Percentiles rank a stretch among this genome's conserved stretches.
phyloP scores from a whole-genome alignment of 30 jellyfish, hydroid and myxozoan genomes.

The Rhopilema esculentum region DNA sequence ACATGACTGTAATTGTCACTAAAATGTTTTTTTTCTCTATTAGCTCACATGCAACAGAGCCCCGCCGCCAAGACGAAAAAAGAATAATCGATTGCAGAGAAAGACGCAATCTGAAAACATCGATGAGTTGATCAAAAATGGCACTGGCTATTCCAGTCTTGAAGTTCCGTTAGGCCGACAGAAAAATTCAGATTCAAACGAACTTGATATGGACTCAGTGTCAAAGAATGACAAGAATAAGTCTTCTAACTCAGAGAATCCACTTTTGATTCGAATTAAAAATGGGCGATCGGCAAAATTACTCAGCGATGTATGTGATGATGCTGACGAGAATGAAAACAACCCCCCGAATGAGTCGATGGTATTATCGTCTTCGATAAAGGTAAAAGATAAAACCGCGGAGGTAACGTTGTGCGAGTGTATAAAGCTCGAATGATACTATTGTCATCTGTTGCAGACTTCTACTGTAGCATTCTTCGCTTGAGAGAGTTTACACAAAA shows the following conservation, averaged over 20 bases:
- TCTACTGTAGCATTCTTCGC: too few species aligned
- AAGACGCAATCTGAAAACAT: conserved; percentile 45
- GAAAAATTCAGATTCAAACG: neutral
- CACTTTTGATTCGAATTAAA: conserved; percentile 43
- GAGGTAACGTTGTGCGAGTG: neutral
- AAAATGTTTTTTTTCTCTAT: neutral
- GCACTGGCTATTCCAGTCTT: neutral
- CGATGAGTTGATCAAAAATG: conserved; percentile 25
- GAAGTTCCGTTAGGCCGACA: neutral
- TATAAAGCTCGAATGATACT: too few species aligned
- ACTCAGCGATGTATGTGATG: neutral
- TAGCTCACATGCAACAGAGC: conserved; percentile 72
- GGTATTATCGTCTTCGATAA: neutral
- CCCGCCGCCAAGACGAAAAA: conserved; percentile 56
- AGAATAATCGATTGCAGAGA: conserved; percentile 4
- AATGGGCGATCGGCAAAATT: conserved; percentile 42
- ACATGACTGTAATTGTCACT: neutral
- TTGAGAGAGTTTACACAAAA: neutral
- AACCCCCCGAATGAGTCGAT: neutral
- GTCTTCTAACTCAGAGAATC: conserved; percentile 56
- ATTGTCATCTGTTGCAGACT: too few species aligned
- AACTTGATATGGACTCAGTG: neutral
- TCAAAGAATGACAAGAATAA: neutral
- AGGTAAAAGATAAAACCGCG: neutral
- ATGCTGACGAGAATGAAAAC: neutral